Percentiles rank a stretch among this genome's conserved stretches.
phyloP scores from a whole-genome alignment of 2,888 invertebrate species.

The Pammene fasciana region DNA sequence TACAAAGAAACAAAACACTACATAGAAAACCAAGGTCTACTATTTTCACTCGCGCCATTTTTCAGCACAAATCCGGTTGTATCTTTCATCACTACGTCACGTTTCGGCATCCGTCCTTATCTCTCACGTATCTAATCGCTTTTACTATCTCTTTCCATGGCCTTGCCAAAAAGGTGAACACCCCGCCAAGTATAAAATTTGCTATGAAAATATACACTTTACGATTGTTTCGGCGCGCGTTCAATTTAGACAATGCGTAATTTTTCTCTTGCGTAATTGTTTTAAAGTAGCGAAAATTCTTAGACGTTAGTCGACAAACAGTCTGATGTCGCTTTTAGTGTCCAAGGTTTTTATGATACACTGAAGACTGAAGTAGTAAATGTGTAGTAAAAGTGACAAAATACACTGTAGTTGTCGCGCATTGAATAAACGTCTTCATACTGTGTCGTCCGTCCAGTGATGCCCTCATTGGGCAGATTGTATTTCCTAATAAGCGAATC shows the following conservation, averaged over 20 bases:
- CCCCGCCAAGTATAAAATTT: slow-evolving; percentile 51
- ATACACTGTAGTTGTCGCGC: too few relatives aligned
- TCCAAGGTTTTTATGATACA: not conserved
- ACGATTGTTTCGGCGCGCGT: slow-evolving; percentile 34
- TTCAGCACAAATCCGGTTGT: slow-evolving; percentile 46
- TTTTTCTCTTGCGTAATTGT: slow-evolving; percentile 27
- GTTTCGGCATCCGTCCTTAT: slow-evolving; percentile 44
- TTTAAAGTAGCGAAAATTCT: not conserved
- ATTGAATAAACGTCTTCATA: too few relatives aligned
- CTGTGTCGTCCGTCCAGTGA: too few relatives aligned
- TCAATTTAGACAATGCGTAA: slow-evolving; percentile 32
- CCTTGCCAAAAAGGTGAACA: slow-evolving; percentile 68
- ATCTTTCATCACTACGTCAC: slow-evolving; percentile 49
- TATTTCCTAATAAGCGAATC: too few relatives aligned
- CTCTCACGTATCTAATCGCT: slow-evolving; percentile 41
- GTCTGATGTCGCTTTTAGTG: not conserved
- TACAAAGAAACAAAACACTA: not conserved
- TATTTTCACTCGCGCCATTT: slow-evolving; percentile 32
- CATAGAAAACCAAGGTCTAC: slow-evolving; percentile 18
- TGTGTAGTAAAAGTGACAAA: too few relatives aligned
- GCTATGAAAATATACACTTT: slow-evolving; percentile 42
- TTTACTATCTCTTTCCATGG: slow-evolving; percentile 52
- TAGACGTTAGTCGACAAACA: slow-evolving; percentile 16
- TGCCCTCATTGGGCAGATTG: too few relatives aligned
- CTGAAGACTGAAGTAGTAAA: too few relatives aligned